Percentiles rank a stretch among this genome's conserved stretches.
Conservation (phyloP, 2,888 invertebrate species). For the Eledone cirrhosa region DNA sequence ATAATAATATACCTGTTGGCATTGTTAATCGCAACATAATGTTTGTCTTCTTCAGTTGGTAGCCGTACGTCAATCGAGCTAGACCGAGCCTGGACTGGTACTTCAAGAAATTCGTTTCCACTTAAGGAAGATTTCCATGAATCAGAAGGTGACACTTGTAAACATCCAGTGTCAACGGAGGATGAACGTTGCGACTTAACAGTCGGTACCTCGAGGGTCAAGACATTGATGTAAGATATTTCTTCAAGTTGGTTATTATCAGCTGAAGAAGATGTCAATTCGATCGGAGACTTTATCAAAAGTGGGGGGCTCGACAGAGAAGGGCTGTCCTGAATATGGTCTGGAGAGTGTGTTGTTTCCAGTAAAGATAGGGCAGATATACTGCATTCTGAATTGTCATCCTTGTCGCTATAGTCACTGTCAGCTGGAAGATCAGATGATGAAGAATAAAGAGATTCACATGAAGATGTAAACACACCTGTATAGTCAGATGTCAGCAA, state of each 20-base stretch:
- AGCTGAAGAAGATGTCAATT: background rate
- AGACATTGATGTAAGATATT: conserved; percentile 47
- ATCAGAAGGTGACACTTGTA: conserved; percentile 35
- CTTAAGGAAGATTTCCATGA: conserved; percentile 50
- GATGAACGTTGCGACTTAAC: conserved; percentile 57
- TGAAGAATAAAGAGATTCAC: conserved; percentile 15
- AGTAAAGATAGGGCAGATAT: background rate
- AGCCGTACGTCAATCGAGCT: conserved; percentile 59
- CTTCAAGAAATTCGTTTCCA: conserved; percentile 40
- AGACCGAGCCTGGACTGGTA: conserved; percentile 53
- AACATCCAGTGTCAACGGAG: conserved; percentile 56
- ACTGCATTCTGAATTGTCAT: conserved; percentile 11
- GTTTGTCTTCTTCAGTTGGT: conserved; percentile 50
- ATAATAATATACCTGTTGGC: conserved; percentile 22
- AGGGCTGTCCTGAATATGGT: background rate
- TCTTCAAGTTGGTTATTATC: background rate
- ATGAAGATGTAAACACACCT: background rate
- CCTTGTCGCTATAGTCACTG: background rate
- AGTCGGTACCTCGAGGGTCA: conserved; percentile 58
- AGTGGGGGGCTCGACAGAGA: background rate
- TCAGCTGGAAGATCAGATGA: background rate
- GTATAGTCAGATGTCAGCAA: background rate
- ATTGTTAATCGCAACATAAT: conserved; percentile 49
- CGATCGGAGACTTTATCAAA: background rate
- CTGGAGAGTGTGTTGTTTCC: background rate